Percentiles rank a stretch among this genome's conserved stretches.
Evolutionary conservation across 2,113 vertebrate genomes (phyloP).

Genomic region (Gorsachius goisagi): DNA sequence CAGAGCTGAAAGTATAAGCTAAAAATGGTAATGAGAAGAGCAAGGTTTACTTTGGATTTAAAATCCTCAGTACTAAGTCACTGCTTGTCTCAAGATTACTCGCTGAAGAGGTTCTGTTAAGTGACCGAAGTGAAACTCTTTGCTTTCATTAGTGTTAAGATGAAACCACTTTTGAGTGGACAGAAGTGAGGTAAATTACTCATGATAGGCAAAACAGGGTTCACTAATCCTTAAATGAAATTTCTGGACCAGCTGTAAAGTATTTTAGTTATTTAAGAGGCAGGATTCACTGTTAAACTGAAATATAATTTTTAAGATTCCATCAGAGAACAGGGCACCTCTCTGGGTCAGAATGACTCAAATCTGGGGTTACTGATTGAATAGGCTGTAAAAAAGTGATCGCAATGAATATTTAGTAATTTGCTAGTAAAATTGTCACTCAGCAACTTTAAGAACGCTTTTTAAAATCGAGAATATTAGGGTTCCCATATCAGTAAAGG

Average conservation of each 20-base stretch:
- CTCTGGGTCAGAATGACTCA: not conserved
- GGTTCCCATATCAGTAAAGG: not conserved
- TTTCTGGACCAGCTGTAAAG: not conserved
- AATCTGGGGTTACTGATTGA: not conserved
- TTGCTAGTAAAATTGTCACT: not conserved
- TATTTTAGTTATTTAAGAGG: not conserved
- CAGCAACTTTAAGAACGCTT: not conserved
- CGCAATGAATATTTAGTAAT: not conserved
- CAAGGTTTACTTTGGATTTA: not conserved
- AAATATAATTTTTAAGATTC: not conserved
- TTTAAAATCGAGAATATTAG: not conserved
- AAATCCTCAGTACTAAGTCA: not conserved
- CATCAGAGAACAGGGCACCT: not conserved
- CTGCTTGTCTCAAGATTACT: not conserved
- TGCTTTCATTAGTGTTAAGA: slow-evolving; percentile 16
- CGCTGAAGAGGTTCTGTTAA: slow-evolving; percentile 21
- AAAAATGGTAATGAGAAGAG: slow-evolving; percentile 10
- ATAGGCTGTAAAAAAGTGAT: not conserved
- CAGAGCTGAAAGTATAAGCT: not conserved
- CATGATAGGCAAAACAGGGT: slow-evolving; percentile 21
- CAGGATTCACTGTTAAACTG: not conserved
- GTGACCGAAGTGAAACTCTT: not conserved
- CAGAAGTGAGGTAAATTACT: slow-evolving; percentile 30
- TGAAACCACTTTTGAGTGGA: slow-evolving; percentile 7
- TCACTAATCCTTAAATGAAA: slow-evolving; percentile 44